Percentiles rank a stretch among this genome's conserved stretches.
Conservation (phyloP, 2,797 vertebrate species). For the Channallabes apus region DNA sequence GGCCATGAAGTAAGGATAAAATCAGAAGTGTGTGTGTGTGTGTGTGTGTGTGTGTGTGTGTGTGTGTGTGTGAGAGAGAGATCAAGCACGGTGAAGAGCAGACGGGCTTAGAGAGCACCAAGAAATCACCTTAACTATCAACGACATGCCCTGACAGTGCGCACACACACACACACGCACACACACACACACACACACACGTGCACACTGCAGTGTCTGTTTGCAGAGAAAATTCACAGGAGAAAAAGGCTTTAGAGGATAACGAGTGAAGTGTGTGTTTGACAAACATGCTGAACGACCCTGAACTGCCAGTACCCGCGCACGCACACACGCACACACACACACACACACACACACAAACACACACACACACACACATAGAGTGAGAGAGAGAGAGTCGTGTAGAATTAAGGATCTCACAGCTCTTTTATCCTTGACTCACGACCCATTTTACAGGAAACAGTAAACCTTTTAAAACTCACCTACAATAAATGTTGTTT, state of each 20-base stretch:
- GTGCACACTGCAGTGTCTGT: not conserved
- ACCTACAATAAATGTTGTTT: too few species aligned
- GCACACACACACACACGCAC: not conserved
- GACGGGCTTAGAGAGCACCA: not conserved
- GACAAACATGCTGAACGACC: slow-evolving; percentile 1
- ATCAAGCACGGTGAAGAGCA: not conserved
- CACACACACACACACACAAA: not conserved
- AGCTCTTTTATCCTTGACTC: not conserved
- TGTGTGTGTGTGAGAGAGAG: too few species aligned
- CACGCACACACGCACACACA: not conserved
- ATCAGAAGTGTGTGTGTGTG: too few species aligned
- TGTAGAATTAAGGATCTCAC: not conserved
- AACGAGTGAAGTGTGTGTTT: not conserved
- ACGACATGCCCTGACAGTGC: not conserved
- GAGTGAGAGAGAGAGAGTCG: not conserved
- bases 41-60: not conserved
- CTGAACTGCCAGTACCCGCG: not conserved
- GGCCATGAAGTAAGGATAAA: too few species aligned
- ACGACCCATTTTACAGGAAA: not conserved
- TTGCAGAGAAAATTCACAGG: not conserved
- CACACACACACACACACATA: not conserved
- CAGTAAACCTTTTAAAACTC: too few species aligned
- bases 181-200: not conserved
- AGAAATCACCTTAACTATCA: not conserved
- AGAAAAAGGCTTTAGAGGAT: not conserved